Percentiles rank a stretch among this genome's conserved stretches.
phyloP scores from a whole-genome alignment of 2,113 vertebrate species.

The Carassius carassius region DNA sequence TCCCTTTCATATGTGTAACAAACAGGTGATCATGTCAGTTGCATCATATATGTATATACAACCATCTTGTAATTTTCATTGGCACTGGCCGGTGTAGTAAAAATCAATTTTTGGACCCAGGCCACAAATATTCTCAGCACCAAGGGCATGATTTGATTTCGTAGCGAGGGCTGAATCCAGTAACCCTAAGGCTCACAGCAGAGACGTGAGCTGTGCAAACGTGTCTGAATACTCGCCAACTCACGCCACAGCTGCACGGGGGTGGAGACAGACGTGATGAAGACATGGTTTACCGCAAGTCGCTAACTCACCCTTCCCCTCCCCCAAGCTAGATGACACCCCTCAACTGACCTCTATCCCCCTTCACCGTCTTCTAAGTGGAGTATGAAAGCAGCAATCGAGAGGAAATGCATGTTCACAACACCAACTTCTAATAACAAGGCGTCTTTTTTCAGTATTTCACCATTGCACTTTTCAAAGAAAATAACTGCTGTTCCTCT shows the following conservation, averaged over 20 bases:
- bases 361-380: background rate
- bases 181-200: background rate
- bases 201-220: background rate
- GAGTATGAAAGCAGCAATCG: background rate
- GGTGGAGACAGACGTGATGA: conserved; percentile 3
- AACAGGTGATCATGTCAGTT: background rate
- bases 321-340: background rate
- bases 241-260: conserved; percentile 3
- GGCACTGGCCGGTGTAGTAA: background rate
- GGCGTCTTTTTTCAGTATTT: background rate
- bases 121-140: conserved; percentile 1
- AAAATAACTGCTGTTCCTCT: background rate
- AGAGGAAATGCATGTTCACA: conserved; percentile 4
- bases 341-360: conserved; percentile 22
- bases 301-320: background rate
- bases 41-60: background rate
- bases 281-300: conserved; percentile 12
- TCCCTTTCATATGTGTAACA: background rate
- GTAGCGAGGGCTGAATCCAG: background rate
- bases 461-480: background rate
- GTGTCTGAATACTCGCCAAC: background rate
- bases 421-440: background rate
- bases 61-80: background rate
- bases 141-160: background rate
- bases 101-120: background rate